phyloP scores from a whole-genome alignment of 2,113 vertebrate species.

The Andinoacara biseriatus region DNA sequence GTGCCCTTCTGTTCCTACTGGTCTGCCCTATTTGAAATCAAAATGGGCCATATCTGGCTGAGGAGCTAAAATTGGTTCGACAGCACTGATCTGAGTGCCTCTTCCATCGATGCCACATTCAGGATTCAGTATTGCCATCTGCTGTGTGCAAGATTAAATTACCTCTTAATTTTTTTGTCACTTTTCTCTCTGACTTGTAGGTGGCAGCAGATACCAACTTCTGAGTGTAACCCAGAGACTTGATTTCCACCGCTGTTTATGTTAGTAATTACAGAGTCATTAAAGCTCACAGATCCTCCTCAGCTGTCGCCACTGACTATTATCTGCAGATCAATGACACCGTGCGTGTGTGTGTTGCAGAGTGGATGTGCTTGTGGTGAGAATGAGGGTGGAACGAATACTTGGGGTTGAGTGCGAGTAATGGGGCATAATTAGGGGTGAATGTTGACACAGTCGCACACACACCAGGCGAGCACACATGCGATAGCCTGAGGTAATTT shows the following conservation, averaged over 20 bases:
- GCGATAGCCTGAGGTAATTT: conserved; percentile 68
- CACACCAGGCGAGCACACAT: conserved; percentile 21
- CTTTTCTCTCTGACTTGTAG: conserved; percentile 13
- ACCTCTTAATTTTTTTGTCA: not conserved
- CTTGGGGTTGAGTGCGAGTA: conserved; percentile 58
- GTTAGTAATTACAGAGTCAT: conserved; percentile 59
- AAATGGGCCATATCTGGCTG: not conserved
- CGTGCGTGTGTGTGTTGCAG: not conserved
- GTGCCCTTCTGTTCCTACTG: not conserved
- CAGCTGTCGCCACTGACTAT: conserved; percentile 32
- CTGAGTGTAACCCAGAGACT: not conserved
- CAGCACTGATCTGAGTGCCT: not conserved
- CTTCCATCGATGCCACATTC: not conserved
- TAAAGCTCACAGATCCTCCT: conserved; percentile 55
- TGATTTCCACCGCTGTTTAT: conserved; percentile 32
- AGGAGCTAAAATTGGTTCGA: not conserved
- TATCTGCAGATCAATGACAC: conserved; percentile 57
- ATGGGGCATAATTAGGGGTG: conserved; percentile 66
- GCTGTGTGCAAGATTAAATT: not conserved
- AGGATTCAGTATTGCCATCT: conserved; percentile 30
- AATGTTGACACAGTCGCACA: conserved; percentile 52
- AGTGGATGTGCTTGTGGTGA: conserved; percentile 11
- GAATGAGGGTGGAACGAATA: conserved; percentile 3
- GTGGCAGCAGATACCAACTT: conserved; percentile 64
- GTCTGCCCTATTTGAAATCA: not conserved